These are phyloP conservation scores for Psilopsiagon aymara DNA, from an alignment of 2,113 vertebrate species.

Conservation along the genomic window DNA sequence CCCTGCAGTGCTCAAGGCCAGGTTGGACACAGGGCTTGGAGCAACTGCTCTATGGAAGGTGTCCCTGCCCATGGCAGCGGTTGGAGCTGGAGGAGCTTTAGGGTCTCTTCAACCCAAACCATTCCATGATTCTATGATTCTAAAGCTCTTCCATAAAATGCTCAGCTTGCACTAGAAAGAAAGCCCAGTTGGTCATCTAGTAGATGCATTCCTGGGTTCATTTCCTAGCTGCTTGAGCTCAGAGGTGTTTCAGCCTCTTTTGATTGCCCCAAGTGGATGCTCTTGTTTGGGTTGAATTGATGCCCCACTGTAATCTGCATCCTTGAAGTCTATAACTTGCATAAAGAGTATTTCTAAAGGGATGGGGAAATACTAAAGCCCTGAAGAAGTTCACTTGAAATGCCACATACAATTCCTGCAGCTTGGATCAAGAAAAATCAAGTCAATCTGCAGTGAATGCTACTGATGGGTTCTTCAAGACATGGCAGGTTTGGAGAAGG, in stretches of 20 bases:
- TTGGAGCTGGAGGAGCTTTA: rapidly evolving
- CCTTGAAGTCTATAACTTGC: neutral
- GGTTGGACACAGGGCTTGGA: rapidly evolving
- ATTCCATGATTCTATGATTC: neutral
- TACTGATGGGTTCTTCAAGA: neutral
- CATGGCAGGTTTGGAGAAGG: neutral
- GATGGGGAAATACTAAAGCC: too few species aligned
- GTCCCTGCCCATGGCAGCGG: neutral
- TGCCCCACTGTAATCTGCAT: neutral
- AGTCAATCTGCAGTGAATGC: neutral
- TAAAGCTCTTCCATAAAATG: neutral
- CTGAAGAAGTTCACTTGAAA: neutral
- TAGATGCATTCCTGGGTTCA: neutral
- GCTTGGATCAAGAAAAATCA: neutral
- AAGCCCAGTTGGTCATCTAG: neutral
- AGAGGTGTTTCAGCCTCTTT: neutral
- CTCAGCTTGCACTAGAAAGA: neutral
- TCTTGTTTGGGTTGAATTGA: neutral
- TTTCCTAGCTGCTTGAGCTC: neutral
- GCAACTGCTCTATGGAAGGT: rapidly evolving
- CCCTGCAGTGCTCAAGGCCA: too few species aligned
- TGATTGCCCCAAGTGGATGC: neutral
- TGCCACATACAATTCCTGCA: neutral
- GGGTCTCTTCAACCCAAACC: neutral
- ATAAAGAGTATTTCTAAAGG: neutral